phyloP scores from a whole-genome alignment of 2,888 invertebrate genomes.

The Tetramorium bicarinatum region DNA sequence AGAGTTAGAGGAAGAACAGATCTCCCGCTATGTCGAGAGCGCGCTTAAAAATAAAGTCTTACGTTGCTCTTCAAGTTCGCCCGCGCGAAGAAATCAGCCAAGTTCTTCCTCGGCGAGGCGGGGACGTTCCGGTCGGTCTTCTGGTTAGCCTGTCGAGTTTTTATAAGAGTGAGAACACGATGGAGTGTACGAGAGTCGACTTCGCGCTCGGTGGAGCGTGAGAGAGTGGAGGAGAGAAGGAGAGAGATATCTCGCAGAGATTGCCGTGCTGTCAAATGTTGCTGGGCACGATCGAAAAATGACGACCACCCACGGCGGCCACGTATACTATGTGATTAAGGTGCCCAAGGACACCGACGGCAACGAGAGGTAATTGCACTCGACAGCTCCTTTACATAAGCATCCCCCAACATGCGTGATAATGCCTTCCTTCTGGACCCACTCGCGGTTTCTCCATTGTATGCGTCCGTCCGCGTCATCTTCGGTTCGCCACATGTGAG shows the following conservation, averaged over 20 bases:
- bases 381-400: constrained; percentile 31
- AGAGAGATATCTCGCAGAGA: not conserved
- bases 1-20: constrained; percentile 30
- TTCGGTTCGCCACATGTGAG: not conserved
- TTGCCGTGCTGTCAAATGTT: constrained; percentile 65
- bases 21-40: constrained; percentile 65
- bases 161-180: constrained; percentile 32
- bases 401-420: not conserved
- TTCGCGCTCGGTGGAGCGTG: constrained; percentile 31
- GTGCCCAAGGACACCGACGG: constrained; percentile 88
- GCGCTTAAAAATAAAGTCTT: constrained; percentile 76
- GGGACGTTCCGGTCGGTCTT: constrained; percentile 44
- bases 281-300: constrained; percentile 68
- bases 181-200: constrained; percentile 26
- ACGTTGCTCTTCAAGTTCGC: constrained; percentile 64
- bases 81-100: constrained; percentile 71
- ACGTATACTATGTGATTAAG: constrained; percentile 91
- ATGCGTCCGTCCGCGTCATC: constrained; percentile 6
- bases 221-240: not conserved
- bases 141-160: not conserved
- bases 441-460: not conserved
- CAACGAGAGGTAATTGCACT: constrained; percentile 82
- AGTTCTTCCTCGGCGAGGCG: constrained; percentile 58
- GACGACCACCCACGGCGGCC: constrained; percentile 89
- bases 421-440: not conserved